phyloP scores from a whole-genome alignment of 1,140 invertebrate species.

The Megathymus violae region DNA sequence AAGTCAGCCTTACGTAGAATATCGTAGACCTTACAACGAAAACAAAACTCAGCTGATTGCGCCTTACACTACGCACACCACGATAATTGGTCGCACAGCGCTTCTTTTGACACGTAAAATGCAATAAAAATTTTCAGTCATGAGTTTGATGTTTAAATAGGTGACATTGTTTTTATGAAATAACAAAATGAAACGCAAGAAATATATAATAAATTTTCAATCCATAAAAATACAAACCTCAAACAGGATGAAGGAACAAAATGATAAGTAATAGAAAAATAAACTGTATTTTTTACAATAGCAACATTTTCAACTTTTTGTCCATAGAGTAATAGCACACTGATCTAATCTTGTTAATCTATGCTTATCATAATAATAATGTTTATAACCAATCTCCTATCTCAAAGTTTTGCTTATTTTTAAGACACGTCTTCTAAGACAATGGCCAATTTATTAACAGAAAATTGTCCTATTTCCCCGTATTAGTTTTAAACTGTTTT shows the following conservation, averaged over 20 bases:
- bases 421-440: too few relatives aligned
- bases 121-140: neutral
- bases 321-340: too few relatives aligned
- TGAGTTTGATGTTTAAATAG: neutral
- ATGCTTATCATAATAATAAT: too few relatives aligned
- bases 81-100: neutral
- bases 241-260: neutral
- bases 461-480: too few relatives aligned
- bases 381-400: too few relatives aligned
- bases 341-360: too few relatives aligned
- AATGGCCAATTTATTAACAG: too few relatives aligned
- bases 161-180: neutral
- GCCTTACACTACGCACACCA: conserved; percentile 18
- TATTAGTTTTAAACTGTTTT: too few relatives aligned
- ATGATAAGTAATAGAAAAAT: neutral
- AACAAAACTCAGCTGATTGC: conserved; percentile 81
- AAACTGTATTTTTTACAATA: too few relatives aligned
- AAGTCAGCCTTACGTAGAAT: neutral
- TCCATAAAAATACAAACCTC: neutral
- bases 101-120: neutral
- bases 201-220: neutral
- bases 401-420: too few relatives aligned
- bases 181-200: neutral
- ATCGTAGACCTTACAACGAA: conserved; percentile 54
- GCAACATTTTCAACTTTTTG: too few relatives aligned